A percentile compares a stretch with the other conserved stretches of the same genome.
Conservation (phyloP, 2,113 vertebrate species). For the Dryoscopus gambensis region DNA sequence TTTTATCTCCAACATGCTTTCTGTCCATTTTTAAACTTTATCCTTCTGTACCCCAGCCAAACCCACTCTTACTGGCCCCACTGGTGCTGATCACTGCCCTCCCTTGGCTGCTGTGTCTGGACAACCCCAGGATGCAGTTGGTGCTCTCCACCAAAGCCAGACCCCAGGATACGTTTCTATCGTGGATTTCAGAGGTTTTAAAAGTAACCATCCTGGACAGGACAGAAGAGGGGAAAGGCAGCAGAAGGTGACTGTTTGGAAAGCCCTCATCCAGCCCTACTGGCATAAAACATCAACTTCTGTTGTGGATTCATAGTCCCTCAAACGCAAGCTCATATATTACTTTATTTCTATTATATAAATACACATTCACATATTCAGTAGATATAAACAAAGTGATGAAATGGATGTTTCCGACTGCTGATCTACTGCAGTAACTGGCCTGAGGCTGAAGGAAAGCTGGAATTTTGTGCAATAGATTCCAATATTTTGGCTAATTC, state of each 20-base stretch:
- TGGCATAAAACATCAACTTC: not conserved
- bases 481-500: not conserved
- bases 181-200: not conserved
- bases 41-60: not conserved
- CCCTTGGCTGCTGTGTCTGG: not conserved
- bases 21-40: not conserved
- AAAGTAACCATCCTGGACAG: not conserved
- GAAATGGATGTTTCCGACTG: not conserved
- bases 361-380: not conserved
- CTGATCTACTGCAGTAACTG: not conserved
- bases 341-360: not conserved
- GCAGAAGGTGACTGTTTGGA: not conserved
- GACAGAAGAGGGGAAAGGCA: not conserved
- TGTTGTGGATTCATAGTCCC: not conserved
- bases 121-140: not conserved
- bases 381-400: not conserved
- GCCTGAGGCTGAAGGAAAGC: not conserved
- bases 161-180: not conserved
- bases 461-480: not conserved
- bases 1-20: not conserved
- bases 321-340: accelerated
- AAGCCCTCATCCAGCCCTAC: not conserved
- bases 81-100: not conserved
- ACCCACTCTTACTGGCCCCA: not conserved
- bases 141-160: not conserved